Conservation (phyloP, 2,888 invertebrate species). For the Julus scanicus region DNA sequence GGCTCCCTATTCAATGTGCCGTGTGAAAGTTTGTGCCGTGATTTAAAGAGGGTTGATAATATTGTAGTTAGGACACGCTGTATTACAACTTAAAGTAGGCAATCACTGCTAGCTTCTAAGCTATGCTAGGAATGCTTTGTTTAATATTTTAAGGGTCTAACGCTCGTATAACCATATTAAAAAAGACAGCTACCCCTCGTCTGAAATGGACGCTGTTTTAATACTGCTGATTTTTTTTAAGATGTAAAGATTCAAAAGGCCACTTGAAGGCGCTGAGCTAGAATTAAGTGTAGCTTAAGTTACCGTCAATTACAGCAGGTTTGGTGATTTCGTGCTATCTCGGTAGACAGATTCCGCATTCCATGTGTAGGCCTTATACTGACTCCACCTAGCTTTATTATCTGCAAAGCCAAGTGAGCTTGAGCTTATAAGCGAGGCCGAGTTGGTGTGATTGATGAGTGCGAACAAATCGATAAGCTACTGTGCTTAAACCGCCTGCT, state of each 20-base stretch:
- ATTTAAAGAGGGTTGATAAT: no score
- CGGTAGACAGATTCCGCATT: not conserved
- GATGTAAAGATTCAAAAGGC: no score
- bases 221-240: no score
- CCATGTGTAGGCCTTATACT: not conserved
- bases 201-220: no score
- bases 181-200: no score
- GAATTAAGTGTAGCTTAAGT: no score
- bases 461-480: conserved; percentile 22
- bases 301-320: not conserved
- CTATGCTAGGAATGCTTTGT: not conserved
- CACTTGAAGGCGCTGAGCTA: no score
- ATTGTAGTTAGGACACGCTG: no score
- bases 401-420: not conserved
- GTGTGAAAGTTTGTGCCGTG: no score
- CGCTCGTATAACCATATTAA: no score
- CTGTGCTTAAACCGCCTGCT: not conserved
- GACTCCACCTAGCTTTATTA: conserved; percentile 8
- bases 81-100: not conserved
- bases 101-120: not conserved
- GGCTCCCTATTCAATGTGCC: no score
- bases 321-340: not conserved
- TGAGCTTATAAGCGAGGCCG: not conserved
- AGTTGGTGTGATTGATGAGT: conserved; percentile 12
- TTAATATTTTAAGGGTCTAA: not conserved